Conservation (phyloP, 1,140 invertebrate genomes). For the Babylonia areolata region DNA sequence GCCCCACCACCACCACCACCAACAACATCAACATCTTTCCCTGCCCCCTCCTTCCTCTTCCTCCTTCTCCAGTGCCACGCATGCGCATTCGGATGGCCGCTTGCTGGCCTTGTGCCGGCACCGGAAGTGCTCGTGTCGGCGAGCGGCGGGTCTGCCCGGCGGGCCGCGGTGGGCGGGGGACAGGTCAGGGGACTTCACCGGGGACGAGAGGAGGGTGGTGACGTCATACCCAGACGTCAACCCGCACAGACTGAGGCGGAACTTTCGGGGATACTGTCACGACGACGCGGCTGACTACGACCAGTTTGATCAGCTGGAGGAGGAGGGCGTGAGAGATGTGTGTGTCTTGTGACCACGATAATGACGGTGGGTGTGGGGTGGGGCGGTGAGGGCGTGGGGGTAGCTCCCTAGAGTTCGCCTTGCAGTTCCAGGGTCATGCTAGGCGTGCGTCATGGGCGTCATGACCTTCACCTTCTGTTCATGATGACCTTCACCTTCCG, state of each 20-base stretch:
- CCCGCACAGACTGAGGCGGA: background rate
- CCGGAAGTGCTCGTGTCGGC: slow-evolving; percentile 47
- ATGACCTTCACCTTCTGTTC: no score
- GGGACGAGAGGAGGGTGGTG: background rate
- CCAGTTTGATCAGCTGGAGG: background rate
- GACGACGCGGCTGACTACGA: background rate
- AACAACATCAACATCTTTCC: no score
- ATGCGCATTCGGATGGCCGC: slow-evolving; percentile 57
- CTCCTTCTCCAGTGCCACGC: slow-evolving; percentile 37
- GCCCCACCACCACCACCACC: no score
- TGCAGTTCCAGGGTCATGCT: no score
- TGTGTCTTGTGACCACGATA: slow-evolving; percentile 21
- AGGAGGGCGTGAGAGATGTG: background rate
- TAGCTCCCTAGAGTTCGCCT: no score
- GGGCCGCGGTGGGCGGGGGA: background rate
- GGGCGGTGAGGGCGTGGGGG: no score
- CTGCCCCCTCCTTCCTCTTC: slow-evolving; percentile 4
- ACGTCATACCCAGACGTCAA: slow-evolving; percentile 32
- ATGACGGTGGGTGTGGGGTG: no score
- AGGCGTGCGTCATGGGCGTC: no score
- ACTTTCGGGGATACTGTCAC: background rate
- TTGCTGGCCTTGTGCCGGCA: slow-evolving; percentile 48
- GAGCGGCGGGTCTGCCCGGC: background rate
- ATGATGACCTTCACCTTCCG: no score
- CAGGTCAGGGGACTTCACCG: background rate